These are phyloP conservation scores for Heterohyrax brucei DNA, from an alignment of 2,797 vertebrate genomes.

Conservation along the genomic window DNA sequence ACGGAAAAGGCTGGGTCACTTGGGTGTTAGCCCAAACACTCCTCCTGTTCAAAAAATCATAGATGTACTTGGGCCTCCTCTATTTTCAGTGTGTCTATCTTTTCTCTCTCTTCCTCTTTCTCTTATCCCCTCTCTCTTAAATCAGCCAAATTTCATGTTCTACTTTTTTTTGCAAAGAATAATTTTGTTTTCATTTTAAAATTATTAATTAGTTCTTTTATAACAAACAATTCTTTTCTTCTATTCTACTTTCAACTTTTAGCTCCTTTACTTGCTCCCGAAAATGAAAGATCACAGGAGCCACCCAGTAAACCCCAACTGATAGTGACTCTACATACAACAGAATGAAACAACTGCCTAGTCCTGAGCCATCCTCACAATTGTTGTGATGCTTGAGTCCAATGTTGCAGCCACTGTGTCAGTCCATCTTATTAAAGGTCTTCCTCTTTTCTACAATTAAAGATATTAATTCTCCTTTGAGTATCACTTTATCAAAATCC, in stretches of 20 bases:
- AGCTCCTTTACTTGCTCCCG: slow-evolving; percentile 16
- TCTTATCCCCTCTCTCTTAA: background rate
- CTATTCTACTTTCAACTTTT: background rate
- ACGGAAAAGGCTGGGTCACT: background rate
- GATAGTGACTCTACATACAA: no score
- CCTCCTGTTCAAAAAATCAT: background rate
- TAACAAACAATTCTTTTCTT: background rate
- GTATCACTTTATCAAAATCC: background rate
- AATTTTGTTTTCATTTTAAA: background rate
- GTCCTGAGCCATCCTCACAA: no score
- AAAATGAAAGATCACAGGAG: background rate
- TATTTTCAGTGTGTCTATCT: background rate
- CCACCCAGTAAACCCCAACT: no score
- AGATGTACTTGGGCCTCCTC: background rate
- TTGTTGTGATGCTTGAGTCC: no score
- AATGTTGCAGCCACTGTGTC: no score
- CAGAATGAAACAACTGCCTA: no score
- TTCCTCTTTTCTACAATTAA: background rate
- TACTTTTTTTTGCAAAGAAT: background rate
- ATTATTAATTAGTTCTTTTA: background rate
- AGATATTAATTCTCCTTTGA: background rate
- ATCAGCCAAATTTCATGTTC: background rate
- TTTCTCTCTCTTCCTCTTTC: background rate
- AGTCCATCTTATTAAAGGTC: no score
- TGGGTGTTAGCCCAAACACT: background rate